Percentiles rank a stretch among this genome's conserved stretches.
Evolutionary conservation across 1,140 invertebrate species (phyloP).

Genomic region (Papilio aristodemus): DNA sequence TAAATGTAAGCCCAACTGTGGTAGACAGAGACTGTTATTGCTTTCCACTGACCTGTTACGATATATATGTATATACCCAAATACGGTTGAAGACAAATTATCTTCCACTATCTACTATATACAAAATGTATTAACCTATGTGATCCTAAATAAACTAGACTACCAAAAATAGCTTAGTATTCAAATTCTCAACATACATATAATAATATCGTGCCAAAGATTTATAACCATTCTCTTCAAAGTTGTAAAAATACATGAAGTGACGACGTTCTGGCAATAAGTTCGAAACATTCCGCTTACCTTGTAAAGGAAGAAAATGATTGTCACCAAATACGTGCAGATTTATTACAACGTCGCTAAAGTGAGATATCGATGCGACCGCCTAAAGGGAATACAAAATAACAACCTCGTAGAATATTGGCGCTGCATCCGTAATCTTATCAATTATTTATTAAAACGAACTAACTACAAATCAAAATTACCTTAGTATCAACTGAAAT

Average conservation of each 20-base stretch:
- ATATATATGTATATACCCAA: too few relatives aligned
- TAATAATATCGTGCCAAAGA: not conserved
- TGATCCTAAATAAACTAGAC: too few relatives aligned
- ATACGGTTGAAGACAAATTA: too few relatives aligned
- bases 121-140: not conserved
- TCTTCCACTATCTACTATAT: too few relatives aligned
- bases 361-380: not conserved
- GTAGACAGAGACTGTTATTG: constrained; percentile 8
- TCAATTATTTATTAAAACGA: constrained; percentile 23
- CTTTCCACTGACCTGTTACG: not conserved
- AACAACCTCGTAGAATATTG: not conserved
- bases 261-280: not conserved
- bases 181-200: too few relatives aligned
- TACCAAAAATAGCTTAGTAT: too few relatives aligned
- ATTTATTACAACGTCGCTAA: constrained; percentile 18
- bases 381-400: constrained; percentile 3
- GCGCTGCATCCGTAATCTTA: not conserved
- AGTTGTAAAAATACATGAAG: too few relatives aligned
- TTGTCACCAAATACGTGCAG: not conserved
- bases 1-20: not conserved
- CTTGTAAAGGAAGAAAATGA: not conserved
- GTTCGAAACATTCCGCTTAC: constrained; percentile 14
- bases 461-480: not conserved
- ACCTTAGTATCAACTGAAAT: not conserved
- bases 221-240: not conserved